A percentile compares a stretch with the other conserved stretches of the same genome.
phyloP scores from a whole-genome alignment of 1,140 invertebrate genomes.

The fruit fly (Drosophila melanogaster) region Release_6_plus_ISO1_MT NC_004354.4:11905001-11905500 shows the following conservation, averaged over 20 bases:
- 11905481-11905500: neutral
- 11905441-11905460: no score
- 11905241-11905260: neutral
- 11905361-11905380: no score
- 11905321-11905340: neutral
- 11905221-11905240: neutral
- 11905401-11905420: no score
- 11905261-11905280: neutral
- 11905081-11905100: neutral
- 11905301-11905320: constrained; percentile 6
- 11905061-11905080: neutral
- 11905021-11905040: neutral
- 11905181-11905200: neutral
- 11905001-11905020: neutral
- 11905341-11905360: neutral
- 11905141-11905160: constrained; percentile 3
- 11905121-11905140: neutral
- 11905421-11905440: no score
- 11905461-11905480: no score
- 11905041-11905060: neutral
- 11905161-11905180: neutral
- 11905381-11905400: no score
- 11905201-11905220: neutral
- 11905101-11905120: constrained; percentile 2
- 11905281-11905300: neutral